A percentile compares a stretch with the other conserved stretches of the same genome.
These are phyloP conservation scores for Sebastes ruberrimus DNA, from an alignment of 2,797 vertebrate genomes.

Conservation along the genomic window DNA sequence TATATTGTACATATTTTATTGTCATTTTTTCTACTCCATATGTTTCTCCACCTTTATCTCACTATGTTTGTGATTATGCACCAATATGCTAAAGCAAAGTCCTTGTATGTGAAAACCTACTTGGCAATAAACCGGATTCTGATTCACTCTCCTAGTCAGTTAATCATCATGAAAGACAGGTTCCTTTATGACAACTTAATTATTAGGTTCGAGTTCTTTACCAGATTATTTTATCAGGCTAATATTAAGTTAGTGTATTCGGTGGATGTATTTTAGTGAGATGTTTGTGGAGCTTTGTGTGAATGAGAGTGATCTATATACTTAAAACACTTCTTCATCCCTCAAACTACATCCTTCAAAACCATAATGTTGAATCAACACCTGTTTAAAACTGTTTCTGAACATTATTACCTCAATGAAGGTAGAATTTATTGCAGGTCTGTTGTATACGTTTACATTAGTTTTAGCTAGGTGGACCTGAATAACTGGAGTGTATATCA, in stretches of 20 bases:
- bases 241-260: not conserved
- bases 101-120: not conserved
- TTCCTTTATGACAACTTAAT: not conserved
- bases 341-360: not conserved
- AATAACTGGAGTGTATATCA: not conserved
- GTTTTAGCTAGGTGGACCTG: too few species aligned
- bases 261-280: not conserved
- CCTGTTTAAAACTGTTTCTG: not conserved
- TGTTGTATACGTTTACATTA: not conserved
- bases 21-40: not conserved
- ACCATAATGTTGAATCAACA: not conserved
- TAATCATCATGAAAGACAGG: not conserved
- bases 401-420: not conserved
- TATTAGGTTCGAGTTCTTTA: not conserved
- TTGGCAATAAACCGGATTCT: not conserved
- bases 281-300: not conserved
- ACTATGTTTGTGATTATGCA: not conserved
- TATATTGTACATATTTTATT: not conserved
- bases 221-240: not conserved
- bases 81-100: not conserved
- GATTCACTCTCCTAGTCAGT: not conserved
- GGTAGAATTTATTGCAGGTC: not conserved
- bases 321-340: not conserved
- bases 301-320: not conserved
- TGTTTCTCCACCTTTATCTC: rapidly evolving